Base-by-base conservation (phyloP, 2,113 vertebrate species). In the Syngnathus floridae region DNA sequence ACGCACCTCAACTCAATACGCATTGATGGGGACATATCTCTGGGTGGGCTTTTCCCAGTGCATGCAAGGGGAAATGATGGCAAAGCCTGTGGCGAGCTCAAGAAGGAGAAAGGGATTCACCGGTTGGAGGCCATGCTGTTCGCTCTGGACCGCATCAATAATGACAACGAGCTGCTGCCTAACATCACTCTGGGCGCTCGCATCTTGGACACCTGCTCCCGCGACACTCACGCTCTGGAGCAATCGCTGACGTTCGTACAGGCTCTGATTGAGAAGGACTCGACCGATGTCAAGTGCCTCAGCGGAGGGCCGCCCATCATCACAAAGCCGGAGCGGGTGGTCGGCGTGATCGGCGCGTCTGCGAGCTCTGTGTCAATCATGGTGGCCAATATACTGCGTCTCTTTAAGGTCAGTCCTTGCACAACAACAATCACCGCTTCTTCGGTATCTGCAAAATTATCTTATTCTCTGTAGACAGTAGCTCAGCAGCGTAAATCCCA, bases 281-380 rank as follows among this genome's bases (percentile, higher is more conserved):
- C 94, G 74, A 94, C 94, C 0, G 95, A 98, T 87, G 93, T 97
- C 71, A 94, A 95, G 78, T 98, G 95, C 0, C 89, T 93, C 79
- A 93, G 92, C 11, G 95, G 95, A 0, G 94, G 94, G 1, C 94
- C 94, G 4, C 95, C 95, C 77, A 96, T 98, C 90, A 94, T 98
- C 90, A 96, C 95, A 70, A 95, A 95, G 58, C 95, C 95, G 0
- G 95, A 98, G 79, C 78, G 95, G 0, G 95, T 98, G 87, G 95
- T 95, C 19, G 95, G 93, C 0, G 95, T 98, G 84, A 95, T 98
- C 21, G 95, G 95, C 0, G 95, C 95, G 31, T 98, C 95, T 0
- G 94, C 93, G 84, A 97, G 95, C 90, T 98, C 95, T 0, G 94
- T 98, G 81, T 97, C 95, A 85, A 98, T 98, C 88, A 98, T 98